A percentile compares a stretch with the other conserved stretches of the same genome.
Conservation (phyloP, 2,113 vertebrate species). For the Numida meleagris region DNA sequence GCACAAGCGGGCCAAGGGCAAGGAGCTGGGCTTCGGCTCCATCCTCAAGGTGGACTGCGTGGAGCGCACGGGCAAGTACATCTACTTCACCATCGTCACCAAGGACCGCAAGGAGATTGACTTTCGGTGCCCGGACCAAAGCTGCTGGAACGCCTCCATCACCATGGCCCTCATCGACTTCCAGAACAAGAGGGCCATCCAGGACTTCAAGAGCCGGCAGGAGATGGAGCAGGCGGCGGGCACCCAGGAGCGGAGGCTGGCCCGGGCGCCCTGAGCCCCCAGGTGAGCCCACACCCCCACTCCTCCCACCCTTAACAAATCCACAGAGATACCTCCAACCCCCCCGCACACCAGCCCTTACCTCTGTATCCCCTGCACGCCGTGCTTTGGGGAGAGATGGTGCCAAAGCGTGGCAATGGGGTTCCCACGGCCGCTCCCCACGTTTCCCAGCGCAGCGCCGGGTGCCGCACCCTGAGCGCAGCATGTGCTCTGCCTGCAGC, state of each 20-base stretch:
- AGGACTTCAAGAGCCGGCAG: slow-evolving; percentile 90
- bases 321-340: neutral
- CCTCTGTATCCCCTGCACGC: neutral
- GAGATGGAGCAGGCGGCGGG: slow-evolving; percentile 81
- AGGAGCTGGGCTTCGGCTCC: slow-evolving; percentile 90
- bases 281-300: neutral
- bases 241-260: slow-evolving; percentile 80
- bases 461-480: neutral
- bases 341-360: neutral
- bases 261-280: slow-evolving; percentile 79
- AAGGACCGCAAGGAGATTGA: slow-evolving; percentile 95
- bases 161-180: slow-evolving; percentile 95
- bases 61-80: slow-evolving; percentile 94
- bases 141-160: slow-evolving; percentile 95
- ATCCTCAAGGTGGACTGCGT: slow-evolving; percentile 95
- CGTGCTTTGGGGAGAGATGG: neutral
- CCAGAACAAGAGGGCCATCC: slow-evolving; percentile 93
- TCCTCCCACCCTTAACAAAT: neutral
- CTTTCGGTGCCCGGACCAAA: slow-evolving; percentile 91
- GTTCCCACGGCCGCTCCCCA: neutral
- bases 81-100: slow-evolving; percentile 98
- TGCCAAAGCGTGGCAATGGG: neutral
- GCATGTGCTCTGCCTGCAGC: neutral
- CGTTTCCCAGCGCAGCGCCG: neutral
- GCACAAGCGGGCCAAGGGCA: slow-evolving; percentile 84